These are phyloP conservation scores for Latrodectus hesperus DNA, from an alignment of 2,888 invertebrate genomes.

Conservation along the genomic window DNA sequence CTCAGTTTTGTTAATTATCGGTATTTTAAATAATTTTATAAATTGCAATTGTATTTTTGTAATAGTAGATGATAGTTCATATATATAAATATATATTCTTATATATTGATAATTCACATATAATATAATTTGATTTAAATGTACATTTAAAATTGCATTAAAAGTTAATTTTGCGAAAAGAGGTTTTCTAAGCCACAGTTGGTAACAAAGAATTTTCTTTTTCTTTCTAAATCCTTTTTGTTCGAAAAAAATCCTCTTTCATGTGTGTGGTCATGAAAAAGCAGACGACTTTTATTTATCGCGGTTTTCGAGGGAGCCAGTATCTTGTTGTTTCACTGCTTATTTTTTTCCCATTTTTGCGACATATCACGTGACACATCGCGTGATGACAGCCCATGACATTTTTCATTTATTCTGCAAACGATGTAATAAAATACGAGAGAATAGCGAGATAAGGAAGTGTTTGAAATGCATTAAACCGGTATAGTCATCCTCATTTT, in stretches of 20 bases:
- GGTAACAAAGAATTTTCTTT: no score
- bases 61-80: no score
- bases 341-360: not conserved
- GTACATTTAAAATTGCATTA: no score
- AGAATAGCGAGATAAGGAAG: conserved; percentile 6
- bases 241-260: not conserved
- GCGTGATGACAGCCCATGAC: conserved; percentile 35
- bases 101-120: no score
- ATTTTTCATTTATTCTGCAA: conserved; percentile 14
- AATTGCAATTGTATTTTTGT: no score
- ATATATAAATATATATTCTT: no score
- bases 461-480: conserved; percentile 5
- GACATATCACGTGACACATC: conserved; percentile 35
- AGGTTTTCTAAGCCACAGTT: no score
- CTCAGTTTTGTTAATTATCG: no score
- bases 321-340: conserved; percentile 3
- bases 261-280: not conserved
- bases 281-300: conserved; percentile 36
- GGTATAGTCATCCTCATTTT: not conserved
- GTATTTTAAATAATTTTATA: no score
- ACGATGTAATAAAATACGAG: not conserved
- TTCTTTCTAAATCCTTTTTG: no score
- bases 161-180: no score
- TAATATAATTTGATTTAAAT: no score
- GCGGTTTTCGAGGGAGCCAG: not conserved